These are phyloP conservation scores for Sphinx pinastri DNA, from an alignment of 2,888 invertebrate species.

Conservation along the genomic window DNA sequence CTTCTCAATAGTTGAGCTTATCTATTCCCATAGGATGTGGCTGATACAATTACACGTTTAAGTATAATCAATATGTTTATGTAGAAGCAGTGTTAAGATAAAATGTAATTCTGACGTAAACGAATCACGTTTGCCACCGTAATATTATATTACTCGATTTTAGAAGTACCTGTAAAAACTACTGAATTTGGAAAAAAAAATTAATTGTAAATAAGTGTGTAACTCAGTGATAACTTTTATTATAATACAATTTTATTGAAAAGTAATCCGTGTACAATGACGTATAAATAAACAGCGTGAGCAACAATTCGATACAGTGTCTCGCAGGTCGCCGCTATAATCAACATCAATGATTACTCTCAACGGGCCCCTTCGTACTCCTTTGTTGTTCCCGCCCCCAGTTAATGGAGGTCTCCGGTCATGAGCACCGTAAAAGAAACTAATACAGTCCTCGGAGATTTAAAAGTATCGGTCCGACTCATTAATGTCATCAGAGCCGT, in stretches of 20 bases:
- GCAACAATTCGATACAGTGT: constrained; percentile 37
- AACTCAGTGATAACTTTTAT: not conserved
- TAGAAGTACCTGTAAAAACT: too few relatives aligned
- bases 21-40: not conserved
- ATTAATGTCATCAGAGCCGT: constrained; percentile 78
- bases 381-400: constrained; percentile 73
- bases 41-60: constrained; percentile 3
- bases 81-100: too few relatives aligned
- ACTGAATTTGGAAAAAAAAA: too few relatives aligned
- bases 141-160: not conserved
- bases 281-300: constrained; percentile 51
- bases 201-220: not conserved
- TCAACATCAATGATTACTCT: constrained; percentile 68
- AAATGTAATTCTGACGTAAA: not conserved
- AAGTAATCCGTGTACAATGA: constrained; percentile 34
- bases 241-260: not conserved
- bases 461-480: constrained; percentile 67
- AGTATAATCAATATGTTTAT: not conserved
- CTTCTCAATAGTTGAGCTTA: constrained; percentile 36
- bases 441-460: constrained; percentile 65
- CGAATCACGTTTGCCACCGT: not conserved
- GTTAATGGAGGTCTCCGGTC: constrained; percentile 60
- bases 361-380: constrained; percentile 53
- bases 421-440: constrained; percentile 54
- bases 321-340: constrained; percentile 57